phyloP scores from a whole-genome alignment of 2,888 invertebrate species.

The Dinocampus coccinellae region DNA sequence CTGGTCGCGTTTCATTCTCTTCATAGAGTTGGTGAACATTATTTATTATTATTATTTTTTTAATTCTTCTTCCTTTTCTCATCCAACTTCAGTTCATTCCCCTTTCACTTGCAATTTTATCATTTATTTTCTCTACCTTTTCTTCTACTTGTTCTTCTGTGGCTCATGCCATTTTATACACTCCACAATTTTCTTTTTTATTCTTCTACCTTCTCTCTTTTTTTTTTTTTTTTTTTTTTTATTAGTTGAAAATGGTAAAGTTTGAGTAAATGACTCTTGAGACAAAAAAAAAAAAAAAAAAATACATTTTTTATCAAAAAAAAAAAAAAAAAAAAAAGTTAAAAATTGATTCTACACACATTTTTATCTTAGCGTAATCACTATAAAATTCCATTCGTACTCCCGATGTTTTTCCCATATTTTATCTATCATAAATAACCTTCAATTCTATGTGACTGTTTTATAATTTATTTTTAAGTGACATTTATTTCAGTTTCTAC shows the following conservation, averaged over 20 bases:
- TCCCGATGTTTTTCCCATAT: neutral
- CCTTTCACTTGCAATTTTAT: constrained; percentile 15
- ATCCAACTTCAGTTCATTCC: neutral
- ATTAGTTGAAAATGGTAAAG: neutral
- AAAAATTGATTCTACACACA: neutral
- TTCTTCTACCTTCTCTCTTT: neutral
- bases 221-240: neutral
- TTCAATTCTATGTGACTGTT: neutral
- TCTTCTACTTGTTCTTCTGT: too few species aligned
- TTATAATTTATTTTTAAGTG: constrained; percentile 29
- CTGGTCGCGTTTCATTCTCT: neutral
- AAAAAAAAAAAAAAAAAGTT: too few species aligned
- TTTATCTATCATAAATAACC: neutral
- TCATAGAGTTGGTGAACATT: neutral
- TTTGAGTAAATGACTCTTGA: too few species aligned
- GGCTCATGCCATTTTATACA: too few species aligned
- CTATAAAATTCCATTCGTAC: neutral
- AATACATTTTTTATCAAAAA: neutral
- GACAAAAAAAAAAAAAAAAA: neutral
- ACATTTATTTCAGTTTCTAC: constrained; percentile 23
- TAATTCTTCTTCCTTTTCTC: neutral
- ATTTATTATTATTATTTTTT: neutral
- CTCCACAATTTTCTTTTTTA: neutral
- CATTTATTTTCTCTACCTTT: too few species aligned
- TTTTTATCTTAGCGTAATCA: neutral